Conservation (phyloP, 1,140 invertebrate species). For the Eumaeus atala region DNA sequence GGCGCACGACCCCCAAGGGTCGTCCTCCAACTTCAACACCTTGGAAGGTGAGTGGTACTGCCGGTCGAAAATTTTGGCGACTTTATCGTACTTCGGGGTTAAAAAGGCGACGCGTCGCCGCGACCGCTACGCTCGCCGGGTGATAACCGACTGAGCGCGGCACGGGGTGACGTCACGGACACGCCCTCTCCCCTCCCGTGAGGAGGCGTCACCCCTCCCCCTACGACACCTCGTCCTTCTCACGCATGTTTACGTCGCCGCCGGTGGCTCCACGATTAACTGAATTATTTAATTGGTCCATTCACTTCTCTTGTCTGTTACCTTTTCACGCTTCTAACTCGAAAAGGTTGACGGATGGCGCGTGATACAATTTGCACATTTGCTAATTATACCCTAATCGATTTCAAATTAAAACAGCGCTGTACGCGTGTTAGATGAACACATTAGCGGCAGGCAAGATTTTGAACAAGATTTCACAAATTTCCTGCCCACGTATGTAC, state of each 20-base stretch:
- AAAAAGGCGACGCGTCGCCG: conserved; percentile 54
- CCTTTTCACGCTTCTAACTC: conserved; percentile 63
- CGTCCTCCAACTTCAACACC: conserved; percentile 74
- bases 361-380: conserved; percentile 46
- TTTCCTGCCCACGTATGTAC: no score
- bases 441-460: no score
- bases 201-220: conserved; percentile 24
- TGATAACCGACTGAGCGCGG: conserved; percentile 58
- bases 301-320: conserved; percentile 63
- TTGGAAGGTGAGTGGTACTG: conserved; percentile 74
- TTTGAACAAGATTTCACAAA: no score
- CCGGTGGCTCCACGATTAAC: conserved; percentile 62
- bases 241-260: conserved; percentile 67
- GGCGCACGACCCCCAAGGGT: conserved; percentile 73
- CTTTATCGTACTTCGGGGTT: conserved; percentile 58
- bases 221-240: conserved; percentile 40
- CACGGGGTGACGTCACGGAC: conserved; percentile 56
- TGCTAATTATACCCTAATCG: conserved; percentile 49
- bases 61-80: conserved; percentile 74
- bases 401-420: conserved; percentile 19
- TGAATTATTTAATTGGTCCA: conserved; percentile 72
- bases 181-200: conserved; percentile 58
- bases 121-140: conserved; percentile 56
- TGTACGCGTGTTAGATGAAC: not conserved
- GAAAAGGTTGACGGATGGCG: conserved; percentile 57